Percentiles rank a stretch among this genome's conserved stretches.
Evolutionary conservation across 2,113 vertebrate species (phyloP).

Genomic region (Hydrochoerus hydrochaeris): DNA sequence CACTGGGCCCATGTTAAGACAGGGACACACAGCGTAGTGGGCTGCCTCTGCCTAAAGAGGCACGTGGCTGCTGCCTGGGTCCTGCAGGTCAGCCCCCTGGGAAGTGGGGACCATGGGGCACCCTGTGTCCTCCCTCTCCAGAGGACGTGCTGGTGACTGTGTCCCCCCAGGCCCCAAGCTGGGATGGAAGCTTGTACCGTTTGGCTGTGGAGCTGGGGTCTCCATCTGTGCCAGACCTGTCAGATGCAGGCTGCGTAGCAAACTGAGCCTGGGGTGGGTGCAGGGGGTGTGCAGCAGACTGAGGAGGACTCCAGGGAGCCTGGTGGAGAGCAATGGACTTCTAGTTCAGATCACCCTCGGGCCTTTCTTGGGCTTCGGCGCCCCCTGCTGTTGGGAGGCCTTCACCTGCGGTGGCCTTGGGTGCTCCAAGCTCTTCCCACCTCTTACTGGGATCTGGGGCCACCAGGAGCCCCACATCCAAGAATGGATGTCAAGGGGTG

Average conservation of each 20-base stretch:
- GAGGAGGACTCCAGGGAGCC: neutral
- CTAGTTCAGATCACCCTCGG: fast-evolving
- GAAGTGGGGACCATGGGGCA: fast-evolving
- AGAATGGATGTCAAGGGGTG: neutral
- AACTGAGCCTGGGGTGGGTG: neutral
- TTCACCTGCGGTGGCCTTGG: fast-evolving
- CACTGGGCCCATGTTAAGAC: fast-evolving
- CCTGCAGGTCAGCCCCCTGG: neutral
- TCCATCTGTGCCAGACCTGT: neutral
- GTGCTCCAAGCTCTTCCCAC: fast-evolving
- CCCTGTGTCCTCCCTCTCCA: fast-evolving
- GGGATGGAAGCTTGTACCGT: neutral
- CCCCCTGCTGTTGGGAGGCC: slow-evolving; percentile 59
- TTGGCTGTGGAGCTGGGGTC: neutral
- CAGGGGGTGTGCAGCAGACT: neutral
- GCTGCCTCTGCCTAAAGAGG: neutral
- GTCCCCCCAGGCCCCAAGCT: fast-evolving
- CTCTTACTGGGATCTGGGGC: neutral
- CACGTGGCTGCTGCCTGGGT: neutral
- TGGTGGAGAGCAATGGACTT: fast-evolving
- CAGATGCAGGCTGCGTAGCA: fast-evolving
- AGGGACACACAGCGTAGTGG: fast-evolving
- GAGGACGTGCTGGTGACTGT: fast-evolving
- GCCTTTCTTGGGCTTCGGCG: slow-evolving; percentile 9
- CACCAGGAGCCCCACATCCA: neutral